phyloP scores from a whole-genome alignment of 2,888 invertebrate genomes.

The Ormia ochracea region DNA sequence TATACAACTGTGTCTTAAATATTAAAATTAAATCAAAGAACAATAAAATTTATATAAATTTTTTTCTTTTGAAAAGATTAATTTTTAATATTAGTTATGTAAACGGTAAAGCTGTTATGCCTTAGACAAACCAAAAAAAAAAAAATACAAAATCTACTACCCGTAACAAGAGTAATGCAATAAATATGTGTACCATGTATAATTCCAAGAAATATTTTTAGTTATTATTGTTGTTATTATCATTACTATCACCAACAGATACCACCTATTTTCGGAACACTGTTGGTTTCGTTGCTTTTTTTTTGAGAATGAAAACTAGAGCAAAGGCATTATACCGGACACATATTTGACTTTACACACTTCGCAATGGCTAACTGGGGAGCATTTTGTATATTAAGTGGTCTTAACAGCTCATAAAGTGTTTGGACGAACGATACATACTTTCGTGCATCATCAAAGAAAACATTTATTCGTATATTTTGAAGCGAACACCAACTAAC shows the following conservation, averaged over 20 bases:
- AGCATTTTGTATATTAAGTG: slow-evolving; percentile 72
- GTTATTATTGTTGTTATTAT: too few relatives aligned
- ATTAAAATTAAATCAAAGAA: slow-evolving; percentile 29
- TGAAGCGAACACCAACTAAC: slow-evolving; percentile 23
- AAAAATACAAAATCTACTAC: too few relatives aligned
- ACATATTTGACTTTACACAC: slow-evolving; percentile 71
- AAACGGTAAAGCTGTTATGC: too few relatives aligned
- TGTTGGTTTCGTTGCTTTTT: neutral
- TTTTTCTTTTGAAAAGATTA: neutral
- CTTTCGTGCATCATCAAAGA: slow-evolving; percentile 15
- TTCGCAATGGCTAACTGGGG: slow-evolving; percentile 73
- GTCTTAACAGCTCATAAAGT: slow-evolving; percentile 72
- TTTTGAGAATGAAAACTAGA: slow-evolving; percentile 46
- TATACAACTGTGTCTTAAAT: slow-evolving; percentile 38
- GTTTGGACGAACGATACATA: slow-evolving; percentile 61
- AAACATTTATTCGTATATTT: neutral
- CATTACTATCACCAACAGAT: too few relatives aligned
- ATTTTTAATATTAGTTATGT: slow-evolving; percentile 13
- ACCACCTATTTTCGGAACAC: slow-evolving; percentile 15
- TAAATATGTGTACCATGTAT: too few relatives aligned
- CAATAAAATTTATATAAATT: slow-evolving; percentile 17
- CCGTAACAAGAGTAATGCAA: too few relatives aligned
- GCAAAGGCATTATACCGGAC: slow-evolving; percentile 59
- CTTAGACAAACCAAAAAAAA: too few relatives aligned
- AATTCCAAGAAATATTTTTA: too few relatives aligned